Evolutionary conservation across 2,797 vertebrate genomes (phyloP).

Genomic region (Bradypodion pumilum): DNA sequence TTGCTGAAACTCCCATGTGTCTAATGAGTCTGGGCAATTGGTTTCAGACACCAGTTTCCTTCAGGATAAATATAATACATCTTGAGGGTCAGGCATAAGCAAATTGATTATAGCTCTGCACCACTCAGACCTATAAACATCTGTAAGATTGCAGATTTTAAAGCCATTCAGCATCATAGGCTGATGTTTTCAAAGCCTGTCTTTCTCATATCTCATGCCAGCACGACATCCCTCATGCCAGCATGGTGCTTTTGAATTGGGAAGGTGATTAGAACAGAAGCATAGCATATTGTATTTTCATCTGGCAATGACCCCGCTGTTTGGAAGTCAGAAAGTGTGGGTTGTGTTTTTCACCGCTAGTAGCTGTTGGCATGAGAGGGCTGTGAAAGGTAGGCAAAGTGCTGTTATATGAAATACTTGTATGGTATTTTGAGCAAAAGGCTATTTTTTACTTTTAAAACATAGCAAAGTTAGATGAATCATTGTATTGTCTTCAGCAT

Average conservation of each 20-base stretch:
- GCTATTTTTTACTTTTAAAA: slow-evolving; percentile 14
- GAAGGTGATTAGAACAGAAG: slow-evolving; percentile 68
- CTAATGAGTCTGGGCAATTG: slow-evolving; percentile 71
- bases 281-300: slow-evolving; percentile 49
- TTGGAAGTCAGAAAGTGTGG: slow-evolving; percentile 40
- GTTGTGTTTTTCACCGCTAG: slow-evolving; percentile 39
- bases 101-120: slow-evolving; percentile 69
- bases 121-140: slow-evolving; percentile 64
- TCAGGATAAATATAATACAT: slow-evolving; percentile 69
- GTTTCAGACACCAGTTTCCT: slow-evolving; percentile 71
- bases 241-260: slow-evolving; percentile 66
- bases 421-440: slow-evolving; percentile 21
- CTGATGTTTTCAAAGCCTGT: slow-evolving; percentile 53
- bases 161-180: slow-evolving; percentile 34
- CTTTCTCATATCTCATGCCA: slow-evolving; percentile 58
- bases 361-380: slow-evolving; percentile 28
- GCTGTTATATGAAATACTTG: background rate
- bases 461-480: slow-evolving; percentile 10
- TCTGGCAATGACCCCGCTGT: slow-evolving; percentile 52
- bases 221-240: slow-evolving; percentile 42
- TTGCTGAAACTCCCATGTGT: slow-evolving; percentile 72
- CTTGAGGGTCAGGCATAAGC: slow-evolving; percentile 63
- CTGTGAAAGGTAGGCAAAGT: slow-evolving; percentile 6
- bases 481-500: background rate
- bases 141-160: slow-evolving; percentile 63